These are phyloP conservation scores for Rhynchonycteris naso DNA, from an alignment of 2,797 vertebrate species.

Conservation along the genomic window DNA sequence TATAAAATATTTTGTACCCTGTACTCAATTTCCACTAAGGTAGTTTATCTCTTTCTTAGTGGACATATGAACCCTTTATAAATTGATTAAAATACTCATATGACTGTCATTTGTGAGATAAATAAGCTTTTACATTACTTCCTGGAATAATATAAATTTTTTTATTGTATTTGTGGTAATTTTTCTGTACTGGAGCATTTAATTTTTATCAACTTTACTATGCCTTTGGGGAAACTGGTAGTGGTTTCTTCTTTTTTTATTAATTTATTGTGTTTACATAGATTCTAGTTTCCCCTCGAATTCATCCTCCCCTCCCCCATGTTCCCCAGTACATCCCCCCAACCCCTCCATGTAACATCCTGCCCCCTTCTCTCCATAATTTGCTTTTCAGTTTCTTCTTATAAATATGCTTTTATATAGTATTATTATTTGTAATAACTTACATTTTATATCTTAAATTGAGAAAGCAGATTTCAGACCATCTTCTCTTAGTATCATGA, in stretches of 20 bases:
- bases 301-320: too few relatives aligned
- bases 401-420: neutral
- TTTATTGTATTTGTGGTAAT: neutral
- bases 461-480: neutral
- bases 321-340: too few relatives aligned
- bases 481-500: neutral
- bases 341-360: too few relatives aligned
- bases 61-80: neutral
- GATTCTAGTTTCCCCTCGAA: too few relatives aligned
- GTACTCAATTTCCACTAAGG: neutral
- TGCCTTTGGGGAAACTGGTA: neutral
- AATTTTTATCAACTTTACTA: neutral
- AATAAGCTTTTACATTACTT: neutral
- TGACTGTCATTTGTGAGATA: neutral
- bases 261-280: too few relatives aligned
- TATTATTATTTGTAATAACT: neutral
- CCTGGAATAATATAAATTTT: neutral
- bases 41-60: neutral
- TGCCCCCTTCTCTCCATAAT: too few relatives aligned
- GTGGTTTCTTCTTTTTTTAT: neutral
- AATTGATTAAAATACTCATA: neutral
- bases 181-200: neutral
- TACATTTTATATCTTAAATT: neutral
- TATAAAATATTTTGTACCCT: neutral
- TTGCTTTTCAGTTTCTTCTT: neutral